phyloP scores from a whole-genome alignment of 2,888 invertebrate genomes.

The Cheilosia impressa region DNA sequence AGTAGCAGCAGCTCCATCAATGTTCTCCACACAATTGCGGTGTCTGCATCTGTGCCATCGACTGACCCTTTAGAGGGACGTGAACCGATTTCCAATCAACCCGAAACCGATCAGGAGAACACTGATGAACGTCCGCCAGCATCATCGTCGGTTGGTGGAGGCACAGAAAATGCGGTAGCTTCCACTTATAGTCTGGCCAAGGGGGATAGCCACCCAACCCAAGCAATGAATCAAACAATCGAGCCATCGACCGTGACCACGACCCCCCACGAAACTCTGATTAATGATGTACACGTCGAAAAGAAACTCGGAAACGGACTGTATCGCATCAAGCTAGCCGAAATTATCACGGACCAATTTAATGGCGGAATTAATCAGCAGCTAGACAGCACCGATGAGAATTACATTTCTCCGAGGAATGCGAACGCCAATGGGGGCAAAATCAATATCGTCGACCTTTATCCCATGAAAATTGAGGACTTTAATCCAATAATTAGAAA shows the following conservation, averaged over 20 bases:
- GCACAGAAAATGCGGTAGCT: constrained; percentile 41
- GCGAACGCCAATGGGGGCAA: constrained; percentile 75
- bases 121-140: constrained; percentile 74
- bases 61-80: constrained; percentile 62
- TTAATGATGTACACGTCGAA: constrained; percentile 77
- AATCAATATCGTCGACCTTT: constrained; percentile 82
- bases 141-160: constrained; percentile 47
- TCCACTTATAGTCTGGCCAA: constrained; percentile 5
- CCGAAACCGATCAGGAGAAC: constrained; percentile 74
- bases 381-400: constrained; percentile 49
- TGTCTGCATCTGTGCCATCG: constrained; percentile 52
- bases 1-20: constrained; percentile 41
- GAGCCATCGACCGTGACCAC: constrained; percentile 43
- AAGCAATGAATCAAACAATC: constrained; percentile 61
- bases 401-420: constrained; percentile 46
- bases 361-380: constrained; percentile 74
- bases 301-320: constrained; percentile 79
- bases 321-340: constrained; percentile 81
- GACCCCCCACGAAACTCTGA: constrained; percentile 74
- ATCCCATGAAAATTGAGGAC: constrained; percentile 81
- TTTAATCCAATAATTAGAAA: constrained; percentile 80
- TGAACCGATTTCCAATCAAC: constrained; percentile 74
- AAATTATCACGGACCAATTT: constrained; percentile 79
- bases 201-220: constrained; percentile 29
- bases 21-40: constrained; percentile 42